Base-by-base conservation (phyloP, 2,113 vertebrate species). In the Empidonax traillii region DNA sequence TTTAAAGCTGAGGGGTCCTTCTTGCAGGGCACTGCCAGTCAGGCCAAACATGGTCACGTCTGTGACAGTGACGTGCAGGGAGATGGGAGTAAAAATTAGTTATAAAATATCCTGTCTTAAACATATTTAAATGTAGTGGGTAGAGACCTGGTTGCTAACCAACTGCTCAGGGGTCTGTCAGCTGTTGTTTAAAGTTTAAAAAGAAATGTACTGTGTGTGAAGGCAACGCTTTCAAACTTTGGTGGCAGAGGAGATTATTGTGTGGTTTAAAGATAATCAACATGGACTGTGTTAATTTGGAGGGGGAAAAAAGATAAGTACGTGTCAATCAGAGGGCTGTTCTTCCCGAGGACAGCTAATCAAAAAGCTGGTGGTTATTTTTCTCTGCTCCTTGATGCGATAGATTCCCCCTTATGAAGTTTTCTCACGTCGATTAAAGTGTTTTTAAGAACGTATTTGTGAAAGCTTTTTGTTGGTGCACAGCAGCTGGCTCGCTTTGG, bases 41-140 rank as follows among this genome's bases (percentile, higher is more conserved):
- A 41, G 89, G 56, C 94, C 92, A 92, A 94, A 96, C 90, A 85
- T 89, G 94, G 95, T 78, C 71, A 82, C n/a, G 66, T 66, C 92
- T 58, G 49, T 44, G 49, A 18, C 43, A 61, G 52, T 51, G 44
- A 75, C 4, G 3, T 71, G 51, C 31, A 6, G 55, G 43, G 87
- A 44, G 74, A 43, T 12, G 0, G 5, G 47, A 39, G 44, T 58
- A 1, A 49, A 83, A 69, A 39, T 12, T 1, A 10, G 15, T 25
- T 33, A 16, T 37, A 46, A 91, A 85, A 78, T 44, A 51, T 1
- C 69, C 47, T 2, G 3, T 55, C 18, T 75, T 51, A 22, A 59
- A 25, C 0, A 0, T 3, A 6, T 47, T 75, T 47, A 16, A 63
- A 21, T 0, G 0, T 24, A n/a, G 56, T 5, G 14, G 17, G n/a